Evolutionary conservation across 2,888 invertebrate genomes (phyloP), one percentile per base, ranked within the genome.

Genomic region (Hydrotaea diabolus): DNA sequence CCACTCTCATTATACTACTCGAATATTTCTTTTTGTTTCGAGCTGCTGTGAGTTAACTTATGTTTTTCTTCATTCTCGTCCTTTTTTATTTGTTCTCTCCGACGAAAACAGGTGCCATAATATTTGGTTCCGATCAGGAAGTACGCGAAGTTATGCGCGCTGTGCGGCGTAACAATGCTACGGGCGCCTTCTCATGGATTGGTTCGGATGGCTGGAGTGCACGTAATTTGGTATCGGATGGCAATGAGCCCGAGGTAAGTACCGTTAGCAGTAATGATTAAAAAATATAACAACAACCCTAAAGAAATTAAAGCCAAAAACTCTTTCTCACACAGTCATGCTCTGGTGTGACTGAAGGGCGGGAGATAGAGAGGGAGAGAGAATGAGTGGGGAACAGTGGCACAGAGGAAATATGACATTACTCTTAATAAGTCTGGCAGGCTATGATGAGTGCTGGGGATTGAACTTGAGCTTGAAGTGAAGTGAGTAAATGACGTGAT

Each of bases 181-280:
- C 98, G 0, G 96, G 96, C 7, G 94, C 95, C 75, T 99, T 98
- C 93, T 96, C 97, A 79, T 98, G 98, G 98, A 98, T 98, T 53
- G 98, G 98, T 0, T 98, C 97, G 39, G 98, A 98, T 89, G 98
- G 98, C 0, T 98, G 98, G 98, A 97, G 97, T 89, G 98, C 97
- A 7, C 93, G 98, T 66, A 95, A 96, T 74, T 93, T 97, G 86
- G 97, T 98, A 39, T 96, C 96, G 5, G 96, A 96, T 88, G 97
- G 97, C 86, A 97, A 97, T 91, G 98, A 98, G 91, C 94, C 95
- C 0, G 97, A 98, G 93, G 94, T 94, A 64, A 90, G 93, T 89
- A 74, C 19, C 53, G 43, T 43, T 26, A 62, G 19, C 59, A 59
- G 31, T 62, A 69, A 46, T 55, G 26, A 39, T 49, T 11, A 59